Base-by-base conservation (phyloP, 2,113 vertebrate species). In the Pyrgilauda ruficollis region DNA sequence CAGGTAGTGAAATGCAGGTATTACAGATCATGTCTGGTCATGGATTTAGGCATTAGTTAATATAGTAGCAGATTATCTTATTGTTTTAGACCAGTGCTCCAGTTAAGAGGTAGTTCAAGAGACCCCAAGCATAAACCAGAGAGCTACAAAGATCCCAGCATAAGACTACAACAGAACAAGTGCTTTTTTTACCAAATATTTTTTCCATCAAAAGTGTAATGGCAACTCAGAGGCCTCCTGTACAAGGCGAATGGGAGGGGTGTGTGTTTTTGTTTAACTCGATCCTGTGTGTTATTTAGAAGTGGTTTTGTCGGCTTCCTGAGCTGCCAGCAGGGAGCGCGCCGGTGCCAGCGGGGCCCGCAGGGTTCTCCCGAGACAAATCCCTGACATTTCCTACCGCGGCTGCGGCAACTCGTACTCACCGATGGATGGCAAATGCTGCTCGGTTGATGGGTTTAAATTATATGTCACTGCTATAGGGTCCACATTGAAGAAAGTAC, bases 401-500 rank as follows among this genome's bases (percentile, higher is more conserved):
- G 1, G 3, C 6, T 2, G 27, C 2, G 44, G n/a, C 52, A 37
- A 4, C 56, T 13, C 1, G 17, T 21, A 97, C 98, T 19, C 85
- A 98, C 98, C 98, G 0, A 93, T 4, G 58, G 95, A 47, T 6
- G 96, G 67, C 7, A 97, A 94, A 61, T 50, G 97, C 21, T 95
- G 96, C 81, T 96, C 97, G 2, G 89, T 15, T 8, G 96, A 44
- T 4, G 98, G 41, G 77, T 97, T 98, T 95, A 98, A 96, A 72
- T 96, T 98, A 76, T 98, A 98, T 70, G 99, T 98, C 97, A 98
- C 95, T 68, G 98, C 90, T 89, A 98, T 80, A 6, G 98, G 91
- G 44, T 99, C 98, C 77, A 99, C 97, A 33, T 90, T 98, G 95
- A 99, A 98, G 97, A 98, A 99, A 94, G 98, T 96, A 72, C 99